Evolutionary conservation across 2,888 invertebrate genomes (phyloP), one percentile per base, ranked within the genome.

Genomic region (Drosophila testacea): DNA sequence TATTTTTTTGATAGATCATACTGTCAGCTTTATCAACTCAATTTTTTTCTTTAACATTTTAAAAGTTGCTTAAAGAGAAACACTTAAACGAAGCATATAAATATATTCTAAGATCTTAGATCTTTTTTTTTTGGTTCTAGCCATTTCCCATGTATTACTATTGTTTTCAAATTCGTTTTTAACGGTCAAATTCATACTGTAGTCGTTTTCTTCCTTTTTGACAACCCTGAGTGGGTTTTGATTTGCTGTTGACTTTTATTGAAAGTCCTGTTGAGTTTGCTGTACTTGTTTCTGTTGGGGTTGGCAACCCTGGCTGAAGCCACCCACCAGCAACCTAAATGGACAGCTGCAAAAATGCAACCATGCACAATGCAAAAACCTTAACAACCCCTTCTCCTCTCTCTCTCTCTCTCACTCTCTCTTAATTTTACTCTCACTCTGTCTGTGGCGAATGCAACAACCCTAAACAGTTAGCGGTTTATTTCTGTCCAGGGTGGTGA

Each of bases 331-430:
- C 34, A 52, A 42, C 22, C 11, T n/a, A n/a, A n/a, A n/a, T 28
- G 28, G 64, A 60, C 75, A 67, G 69, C 79, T 81, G 85, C 85
- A 79, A 69, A 71, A 73, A 57, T 83, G 84, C 84, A 81, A 59
- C 67, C 46, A 44, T 65, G 60, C 79, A 56, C 61, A 55, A 46
- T 38, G 51, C 56, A 47, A 51, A 63, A 32, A 13, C 1, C n/a
- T 5, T 13, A 55, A 42, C 57, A 51, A 42, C 56, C 48, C 42
- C 44, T 42, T n/a, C 57, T 39, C 48, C 13, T 32, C 22, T n/a
- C 4, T 42, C 34, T 4, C 16, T 4, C 52, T 30, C 52, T 4
- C 47, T 34, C 47, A n/a, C 46, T 27, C 39, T 1, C 39, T 36
- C 38, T 7, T 34, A 4, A 30, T 44, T 46, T 13, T 42, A 16